Base-by-base conservation (phyloP, 1,140 invertebrate species). In the Drosophila littoralis region DNA sequence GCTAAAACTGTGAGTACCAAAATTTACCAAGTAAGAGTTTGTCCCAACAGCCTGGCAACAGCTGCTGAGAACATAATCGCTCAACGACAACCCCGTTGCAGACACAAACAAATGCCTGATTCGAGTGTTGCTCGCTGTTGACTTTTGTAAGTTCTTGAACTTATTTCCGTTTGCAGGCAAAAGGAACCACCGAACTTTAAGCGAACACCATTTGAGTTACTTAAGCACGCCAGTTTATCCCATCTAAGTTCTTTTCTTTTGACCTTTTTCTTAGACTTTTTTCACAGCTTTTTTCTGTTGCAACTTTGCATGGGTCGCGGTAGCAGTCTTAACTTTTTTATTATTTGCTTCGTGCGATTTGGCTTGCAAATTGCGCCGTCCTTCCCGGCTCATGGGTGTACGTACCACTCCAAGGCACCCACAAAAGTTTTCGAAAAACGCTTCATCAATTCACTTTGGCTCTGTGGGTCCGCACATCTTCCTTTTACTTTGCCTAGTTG, bases 381-480 rank as follows among this genome's bases (percentile, higher is more conserved):
- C 76, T 58, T 33, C 9, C 38, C 45, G 40, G 45, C 46, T 42
- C 32, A 54, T 48, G 58, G 57, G 36, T 43, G 59, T 69, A 63
- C 22, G 22, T 4, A 28, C 55, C 22, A 51, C 58, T 77, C 38
- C 40, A 46, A 48, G 54, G 51, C 15, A 43, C 12, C 38, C 69
- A 69, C 13, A 79, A 88, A 88, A 80, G 58, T 86, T 88, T 82
- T 65, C 57, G 67, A 54, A 77, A 52, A 75, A 68, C 69, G 83
- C 83, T 88, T 86, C 84, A 86, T 88, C 83, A 86, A 86, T 86
- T 86, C 83, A 88, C 83, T 86, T 86, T 86, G 84, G 68, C 60
- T 67, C 61, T 67, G 60, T 67, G 60, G 42, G 65, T 50, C 61
- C 38, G 52, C 59, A 59, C 38, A 52, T 73, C 65, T 63, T 36